These are phyloP conservation scores for Lepisosteus oculatus DNA, from an alignment of 2,113 vertebrate species.

Conservation along the genomic window DNA sequence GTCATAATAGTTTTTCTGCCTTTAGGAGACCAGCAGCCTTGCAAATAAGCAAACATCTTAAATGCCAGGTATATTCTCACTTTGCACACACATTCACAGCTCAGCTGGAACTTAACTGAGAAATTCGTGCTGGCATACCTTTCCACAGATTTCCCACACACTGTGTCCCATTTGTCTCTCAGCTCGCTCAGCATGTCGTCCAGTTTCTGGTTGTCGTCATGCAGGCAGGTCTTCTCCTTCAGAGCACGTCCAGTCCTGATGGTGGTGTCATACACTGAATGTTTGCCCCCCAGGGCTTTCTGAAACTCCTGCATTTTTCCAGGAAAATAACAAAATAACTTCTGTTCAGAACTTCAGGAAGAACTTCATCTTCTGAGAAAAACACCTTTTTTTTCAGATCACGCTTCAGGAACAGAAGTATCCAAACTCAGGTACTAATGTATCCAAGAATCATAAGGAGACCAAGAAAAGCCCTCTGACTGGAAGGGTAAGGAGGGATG, in stretches of 20 bases:
- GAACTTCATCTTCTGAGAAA: too few relatives aligned
- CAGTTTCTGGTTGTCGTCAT: constrained; percentile 91
- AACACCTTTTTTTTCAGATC: too few relatives aligned
- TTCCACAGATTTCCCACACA: constrained; percentile 96
- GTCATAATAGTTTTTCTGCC: too few relatives aligned
- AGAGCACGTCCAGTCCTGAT: constrained; percentile 85
- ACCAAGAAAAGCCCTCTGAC: constrained; percentile 46
- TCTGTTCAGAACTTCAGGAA: too few relatives aligned
- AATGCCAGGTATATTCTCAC: too few relatives aligned
- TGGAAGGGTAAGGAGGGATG: constrained; percentile 25
- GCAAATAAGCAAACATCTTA: too few relatives aligned
- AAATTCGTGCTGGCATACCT: constrained; percentile 66
- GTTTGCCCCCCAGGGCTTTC: constrained; percentile 90
- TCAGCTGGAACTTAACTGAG: background rate
- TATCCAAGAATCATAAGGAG: constrained; percentile 49
- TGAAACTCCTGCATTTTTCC: constrained; percentile 82
- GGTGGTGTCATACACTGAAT: constrained; percentile 94
- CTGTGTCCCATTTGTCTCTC: constrained; percentile 96
- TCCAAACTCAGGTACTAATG: constrained; percentile 44
- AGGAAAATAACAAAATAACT: too few relatives aligned
- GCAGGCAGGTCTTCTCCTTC: constrained; percentile 89
- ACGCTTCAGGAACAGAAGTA: constrained; percentile 45
- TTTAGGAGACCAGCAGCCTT: too few relatives aligned
- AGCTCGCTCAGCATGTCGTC: constrained; percentile 95
- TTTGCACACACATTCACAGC: background rate